These are phyloP conservation scores for Alexandromys fortis DNA, from an alignment of 2,113 vertebrate species.

Conservation along the genomic window DNA sequence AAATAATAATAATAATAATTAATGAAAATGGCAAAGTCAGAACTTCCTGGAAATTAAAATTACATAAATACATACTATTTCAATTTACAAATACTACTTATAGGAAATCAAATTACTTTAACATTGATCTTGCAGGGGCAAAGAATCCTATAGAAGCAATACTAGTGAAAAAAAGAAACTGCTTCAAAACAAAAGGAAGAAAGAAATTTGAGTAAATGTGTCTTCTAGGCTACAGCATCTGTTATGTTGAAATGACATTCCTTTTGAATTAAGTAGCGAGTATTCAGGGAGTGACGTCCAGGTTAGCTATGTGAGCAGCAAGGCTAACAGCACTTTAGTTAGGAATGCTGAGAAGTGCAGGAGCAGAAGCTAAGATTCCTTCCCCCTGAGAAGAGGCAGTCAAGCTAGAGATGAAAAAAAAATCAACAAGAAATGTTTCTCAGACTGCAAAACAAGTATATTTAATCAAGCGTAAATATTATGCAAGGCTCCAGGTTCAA, in stretches of 20 bases:
- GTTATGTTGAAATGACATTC: not conserved
- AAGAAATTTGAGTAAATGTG: not conserved
- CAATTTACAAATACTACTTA: not conserved
- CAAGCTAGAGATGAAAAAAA: not conserved
- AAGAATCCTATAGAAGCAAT: not conserved
- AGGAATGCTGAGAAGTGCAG: not conserved
- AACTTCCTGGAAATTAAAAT: not conserved
- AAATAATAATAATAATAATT: not conserved
- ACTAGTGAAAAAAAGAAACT: not conserved
- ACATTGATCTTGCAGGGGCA: not conserved
- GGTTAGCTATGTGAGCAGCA: not conserved
- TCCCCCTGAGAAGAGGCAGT: not conserved
- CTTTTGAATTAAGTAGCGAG: not conserved
- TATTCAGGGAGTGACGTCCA: not conserved
- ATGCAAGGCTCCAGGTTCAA: not conserved
- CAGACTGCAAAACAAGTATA: not conserved
- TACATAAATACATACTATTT: not conserved
- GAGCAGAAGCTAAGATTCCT: not conserved
- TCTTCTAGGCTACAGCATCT: not conserved
- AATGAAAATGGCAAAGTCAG: not conserved
- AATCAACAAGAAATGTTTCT: not conserved
- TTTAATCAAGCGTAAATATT: not conserved
- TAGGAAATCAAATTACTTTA: not conserved
- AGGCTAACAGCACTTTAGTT: not conserved
- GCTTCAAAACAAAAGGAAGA: not conserved